Conservation (phyloP, 2,888 invertebrate species). For the Heliconius cydno region DNA sequence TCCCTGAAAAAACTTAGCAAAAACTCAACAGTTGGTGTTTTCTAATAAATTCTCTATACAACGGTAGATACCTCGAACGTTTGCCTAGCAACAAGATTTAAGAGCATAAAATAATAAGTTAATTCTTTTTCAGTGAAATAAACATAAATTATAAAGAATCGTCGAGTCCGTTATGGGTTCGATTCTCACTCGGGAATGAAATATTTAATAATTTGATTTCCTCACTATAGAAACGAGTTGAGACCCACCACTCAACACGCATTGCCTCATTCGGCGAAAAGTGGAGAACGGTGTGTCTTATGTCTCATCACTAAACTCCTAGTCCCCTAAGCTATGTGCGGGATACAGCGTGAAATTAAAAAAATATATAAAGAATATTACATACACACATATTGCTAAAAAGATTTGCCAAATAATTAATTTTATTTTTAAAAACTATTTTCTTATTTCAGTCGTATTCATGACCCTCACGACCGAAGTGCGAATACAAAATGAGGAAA, state of each 20-base stretch:
- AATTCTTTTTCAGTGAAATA: not conserved
- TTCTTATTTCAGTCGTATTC: not conserved
- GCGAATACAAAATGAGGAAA: slow-evolving; percentile 31
- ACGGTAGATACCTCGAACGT: not conserved
- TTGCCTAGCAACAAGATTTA: not conserved
- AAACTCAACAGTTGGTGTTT: not conserved
- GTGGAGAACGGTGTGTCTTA: too few relatives aligned
- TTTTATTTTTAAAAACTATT: not conserved
- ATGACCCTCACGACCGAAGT: not conserved
- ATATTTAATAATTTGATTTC: too few relatives aligned
- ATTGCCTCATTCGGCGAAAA: too few relatives aligned
- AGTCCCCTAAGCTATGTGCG: too few relatives aligned
- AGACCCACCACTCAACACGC: too few relatives aligned
- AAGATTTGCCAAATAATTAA: not conserved
- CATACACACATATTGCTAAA: too few relatives aligned
- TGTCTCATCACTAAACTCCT: too few relatives aligned
- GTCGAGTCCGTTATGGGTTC: too few relatives aligned
- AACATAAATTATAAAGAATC: not conserved
- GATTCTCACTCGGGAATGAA: too few relatives aligned
- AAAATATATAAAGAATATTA: too few relatives aligned
- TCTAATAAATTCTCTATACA: not conserved
- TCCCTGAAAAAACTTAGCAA: not conserved
- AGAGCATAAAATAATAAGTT: not conserved
- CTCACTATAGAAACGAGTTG: too few relatives aligned
- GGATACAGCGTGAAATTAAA: too few relatives aligned